Conservation (phyloP, 2,113 vertebrate genomes). For the Lagopus leucura region DNA sequence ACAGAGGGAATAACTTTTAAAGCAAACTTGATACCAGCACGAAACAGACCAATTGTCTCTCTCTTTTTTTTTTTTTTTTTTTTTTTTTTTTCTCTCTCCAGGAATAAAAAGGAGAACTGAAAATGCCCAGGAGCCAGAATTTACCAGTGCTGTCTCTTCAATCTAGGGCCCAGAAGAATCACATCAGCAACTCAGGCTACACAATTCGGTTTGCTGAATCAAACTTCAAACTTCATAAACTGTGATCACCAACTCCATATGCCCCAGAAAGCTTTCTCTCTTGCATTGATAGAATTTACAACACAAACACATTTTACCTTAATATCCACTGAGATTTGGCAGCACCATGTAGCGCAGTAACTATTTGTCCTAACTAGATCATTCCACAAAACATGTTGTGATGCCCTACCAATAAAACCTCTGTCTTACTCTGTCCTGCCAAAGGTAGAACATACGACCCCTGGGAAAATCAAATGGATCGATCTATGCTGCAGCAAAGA, state of each 20-base stretch:
- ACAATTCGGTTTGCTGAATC: no score
- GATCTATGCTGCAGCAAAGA: background rate
- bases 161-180: background rate
- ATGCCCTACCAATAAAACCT: background rate
- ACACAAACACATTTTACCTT: background rate
- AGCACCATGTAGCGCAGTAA: rapidly evolving
- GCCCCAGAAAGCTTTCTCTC: background rate
- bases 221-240: background rate
- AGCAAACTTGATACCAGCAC: background rate
- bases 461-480: background rate
- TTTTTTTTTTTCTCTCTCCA: background rate
- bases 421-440: background rate
- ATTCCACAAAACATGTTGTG: background rate
- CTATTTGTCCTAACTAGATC: background rate
- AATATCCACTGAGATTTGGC: background rate
- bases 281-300: background rate
- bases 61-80: no score
- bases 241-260: background rate
- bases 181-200: background rate
- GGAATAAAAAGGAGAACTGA: background rate
- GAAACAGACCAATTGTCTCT: background rate
- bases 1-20: background rate
- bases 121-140: background rate
- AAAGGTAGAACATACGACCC: background rate
- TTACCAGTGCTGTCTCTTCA: background rate